These are phyloP conservation scores for Coremacera marginata DNA, from an alignment of 2,888 invertebrate genomes.

Conservation along the genomic window DNA sequence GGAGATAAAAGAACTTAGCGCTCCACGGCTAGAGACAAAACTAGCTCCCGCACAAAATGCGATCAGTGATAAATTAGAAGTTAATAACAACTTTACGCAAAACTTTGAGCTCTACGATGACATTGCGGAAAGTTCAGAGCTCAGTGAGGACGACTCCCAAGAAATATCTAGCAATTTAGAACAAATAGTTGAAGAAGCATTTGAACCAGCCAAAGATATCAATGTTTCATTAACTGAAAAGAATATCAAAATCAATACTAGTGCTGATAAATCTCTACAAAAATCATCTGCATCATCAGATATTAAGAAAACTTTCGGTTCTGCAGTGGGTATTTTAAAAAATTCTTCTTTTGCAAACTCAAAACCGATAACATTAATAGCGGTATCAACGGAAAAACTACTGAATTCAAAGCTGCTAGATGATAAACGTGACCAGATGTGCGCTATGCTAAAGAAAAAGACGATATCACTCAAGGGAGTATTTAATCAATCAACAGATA, in stretches of 20 bases:
- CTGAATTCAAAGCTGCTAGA: constrained; percentile 54
- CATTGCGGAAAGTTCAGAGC: background rate
- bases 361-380: constrained; percentile 44
- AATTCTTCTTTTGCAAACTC: constrained; percentile 49
- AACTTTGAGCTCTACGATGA: background rate
- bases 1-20: background rate
- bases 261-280: background rate
- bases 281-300: constrained; percentile 5
- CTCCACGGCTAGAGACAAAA: background rate
- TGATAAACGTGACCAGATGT: constrained; percentile 54
- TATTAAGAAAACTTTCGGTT: constrained; percentile 34
- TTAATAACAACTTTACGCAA: too few species aligned
- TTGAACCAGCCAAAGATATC: background rate
- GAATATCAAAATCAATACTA: background rate
- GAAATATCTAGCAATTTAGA: background rate
- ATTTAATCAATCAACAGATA: constrained; percentile 52
- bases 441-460: constrained; percentile 54
- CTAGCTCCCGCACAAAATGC: background rate
- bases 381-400: constrained; percentile 54
- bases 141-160: background rate
- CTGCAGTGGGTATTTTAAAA: constrained; percentile 42
- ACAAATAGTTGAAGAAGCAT: background rate
- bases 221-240: background rate
- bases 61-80: background rate
- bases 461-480: constrained; percentile 56